Base-by-base conservation (phyloP, 1,140 invertebrate genomes). In the Agrilus planipennis region DNA sequence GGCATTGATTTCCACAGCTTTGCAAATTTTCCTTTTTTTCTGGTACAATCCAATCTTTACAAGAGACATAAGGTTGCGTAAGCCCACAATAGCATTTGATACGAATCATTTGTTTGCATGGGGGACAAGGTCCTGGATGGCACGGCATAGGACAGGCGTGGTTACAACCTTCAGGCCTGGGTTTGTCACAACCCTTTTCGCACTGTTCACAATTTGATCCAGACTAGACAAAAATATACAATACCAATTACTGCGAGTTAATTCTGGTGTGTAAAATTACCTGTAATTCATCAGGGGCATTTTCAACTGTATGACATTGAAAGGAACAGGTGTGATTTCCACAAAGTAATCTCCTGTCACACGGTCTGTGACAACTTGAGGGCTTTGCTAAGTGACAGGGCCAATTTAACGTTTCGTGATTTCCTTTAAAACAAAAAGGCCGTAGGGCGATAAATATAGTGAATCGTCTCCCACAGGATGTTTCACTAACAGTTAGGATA, bases 1-100 rank as follows among this genome's bases (percentile, higher is more conserved):
- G 80, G 58, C 91, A 95, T 42, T 83, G 84, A 59, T 87, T 87
- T 32, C 77, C 76, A 58, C 88, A 91, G 41, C 75, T 77, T 18
- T 79, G 66, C 46, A 81, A 58, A 45, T 65, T 57, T 28, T 70
- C 60, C 20, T 69, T 71, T 20, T 75, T 55, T 3, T 61, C 68
- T 2, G 72, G 64, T 10, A 61, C 58, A 5, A 68, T 73, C 52
- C 83, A 73, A 49, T 81, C 73, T 22, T 60, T 58, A 55, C 90
- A 93, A 17, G 73, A 64, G 27, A 87, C 67, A 46, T 85, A 83
- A 10, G 84, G 60, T 30, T 82, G 73, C 38, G 75, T 77, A 2
- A 85, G 66, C 1, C 75, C 73, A 57, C 90, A 94, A 55, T 90
- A 83, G 49, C 90, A 94, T 22, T 74, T 64, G 30, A 77, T 64